Evolutionary conservation across 2,797 vertebrate species (phyloP), one percentile per base, ranked within the genome.

Genomic region (Macroramphosus scolopax): DNA sequence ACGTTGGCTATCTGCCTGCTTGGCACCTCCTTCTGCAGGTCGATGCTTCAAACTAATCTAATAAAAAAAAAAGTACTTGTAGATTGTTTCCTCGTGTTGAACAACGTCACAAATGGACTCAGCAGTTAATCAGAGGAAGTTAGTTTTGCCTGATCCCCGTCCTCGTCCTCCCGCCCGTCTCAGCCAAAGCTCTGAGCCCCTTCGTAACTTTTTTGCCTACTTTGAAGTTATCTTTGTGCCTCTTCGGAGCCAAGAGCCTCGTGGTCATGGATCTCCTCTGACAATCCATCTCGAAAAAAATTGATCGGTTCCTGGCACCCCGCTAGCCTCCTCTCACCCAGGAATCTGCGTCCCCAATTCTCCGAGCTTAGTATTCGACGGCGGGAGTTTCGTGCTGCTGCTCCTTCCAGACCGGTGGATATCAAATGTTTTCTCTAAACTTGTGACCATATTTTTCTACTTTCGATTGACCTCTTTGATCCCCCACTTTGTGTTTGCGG

Each of bases 381-480:
- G 80, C 59, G 76, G 20, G 39, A 54, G 59, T 63, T 77, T 47
- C 31, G 40, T 14, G 29, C 37, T 7, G 2, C 28, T 0, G 32
- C 68, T 74, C 70, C 57, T 42, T 52, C 61, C 67, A 74, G 63
- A 77, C 80, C 48, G 59, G 33, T 53, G 70, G 78, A 78, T 73
- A 56, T 64, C 58, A n/a, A 44, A 43, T 29, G 45, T 63, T 29
- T 66, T 85, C 77, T 69, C 68, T 68, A 65, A 78, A 83, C 77
- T 80, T 62, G 68, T 71, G 77, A 77, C 80, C 78, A 67, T 61
- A 69, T 80, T 83, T 80, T 65, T 54, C 64, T 76, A 72, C 86
- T 90, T 88, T 78, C 86, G 82, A 82, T 87, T 89, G 91, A 91
- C 91, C 91, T 78, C 73, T 55, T 41, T 77, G 86, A 89, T 88